Evolutionary conservation across 2,113 vertebrate species (phyloP).

Genomic region (Rhea pennata): DNA sequence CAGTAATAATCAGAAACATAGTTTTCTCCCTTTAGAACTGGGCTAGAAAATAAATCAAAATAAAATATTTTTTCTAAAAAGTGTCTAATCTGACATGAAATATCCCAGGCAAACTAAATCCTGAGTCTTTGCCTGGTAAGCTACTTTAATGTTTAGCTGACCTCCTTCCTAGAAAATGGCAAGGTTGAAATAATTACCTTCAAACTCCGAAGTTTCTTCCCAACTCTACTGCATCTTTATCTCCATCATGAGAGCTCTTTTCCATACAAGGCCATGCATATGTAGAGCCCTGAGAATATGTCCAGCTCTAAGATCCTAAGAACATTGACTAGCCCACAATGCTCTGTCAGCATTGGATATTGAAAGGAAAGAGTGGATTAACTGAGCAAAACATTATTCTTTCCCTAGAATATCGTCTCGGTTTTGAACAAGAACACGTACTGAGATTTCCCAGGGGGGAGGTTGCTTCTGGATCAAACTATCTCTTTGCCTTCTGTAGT

Average conservation of each 20-base stretch:
- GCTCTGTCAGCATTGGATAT: background rate
- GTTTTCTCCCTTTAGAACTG: background rate
- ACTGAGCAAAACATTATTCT: background rate
- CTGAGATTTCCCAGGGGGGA: background rate
- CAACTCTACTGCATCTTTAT: background rate
- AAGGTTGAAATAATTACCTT: background rate
- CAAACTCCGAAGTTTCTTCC: background rate
- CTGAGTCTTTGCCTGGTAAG: background rate
- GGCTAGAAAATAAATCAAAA: background rate
- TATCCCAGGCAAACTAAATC: background rate
- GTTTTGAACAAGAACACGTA: background rate
- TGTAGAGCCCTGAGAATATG: background rate
- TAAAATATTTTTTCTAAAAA: background rate
- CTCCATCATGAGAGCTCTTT: background rate
- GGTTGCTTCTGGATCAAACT: background rate
- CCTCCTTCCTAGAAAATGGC: background rate
- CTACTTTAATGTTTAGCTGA: background rate
- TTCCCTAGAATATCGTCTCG: rapidly evolving
- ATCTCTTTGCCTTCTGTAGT: background rate
- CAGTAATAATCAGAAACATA: background rate
- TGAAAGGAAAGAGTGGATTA: background rate
- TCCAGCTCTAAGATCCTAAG: background rate
- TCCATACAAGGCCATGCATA: background rate
- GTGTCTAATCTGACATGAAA: background rate
- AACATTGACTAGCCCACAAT: background rate